phyloP scores from a whole-genome alignment of 2,888 invertebrate species.

The Drosophila barbarae region DNA sequence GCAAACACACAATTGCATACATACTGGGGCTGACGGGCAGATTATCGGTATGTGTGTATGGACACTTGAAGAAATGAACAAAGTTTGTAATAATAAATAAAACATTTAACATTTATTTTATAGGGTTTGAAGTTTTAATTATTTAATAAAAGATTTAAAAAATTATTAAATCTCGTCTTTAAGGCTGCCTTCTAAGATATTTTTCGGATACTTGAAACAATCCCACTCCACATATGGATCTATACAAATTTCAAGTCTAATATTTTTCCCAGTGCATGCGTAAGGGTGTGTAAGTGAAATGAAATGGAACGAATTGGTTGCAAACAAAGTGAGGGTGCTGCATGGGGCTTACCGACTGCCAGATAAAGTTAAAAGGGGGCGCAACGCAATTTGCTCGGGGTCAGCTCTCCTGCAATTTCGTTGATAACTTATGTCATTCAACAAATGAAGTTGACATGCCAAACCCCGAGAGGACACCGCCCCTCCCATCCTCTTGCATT shows the following conservation, averaged over 20 bases:
- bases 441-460: slow-evolving; percentile 72
- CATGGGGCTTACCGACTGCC: slow-evolving; percentile 57
- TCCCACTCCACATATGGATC: too few relatives aligned
- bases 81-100: not conserved
- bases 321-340: slow-evolving; percentile 31
- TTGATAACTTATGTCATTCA: slow-evolving; percentile 72
- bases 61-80: not conserved
- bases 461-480: not conserved
- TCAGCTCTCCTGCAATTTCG: slow-evolving; percentile 69
- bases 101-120: not conserved
- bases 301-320: slow-evolving; percentile 66
- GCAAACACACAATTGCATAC: slow-evolving; percentile 42
- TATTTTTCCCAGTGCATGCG: slow-evolving; percentile 11
- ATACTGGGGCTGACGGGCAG: slow-evolving; percentile 51
- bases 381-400: slow-evolving; percentile 71
- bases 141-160: too few relatives aligned
- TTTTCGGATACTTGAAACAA: too few relatives aligned
- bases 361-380: slow-evolving; percentile 63
- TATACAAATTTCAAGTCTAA: not conserved
- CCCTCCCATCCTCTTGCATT: slow-evolving; percentile 37
- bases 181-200: too few relatives aligned
- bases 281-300: slow-evolving; percentile 60
- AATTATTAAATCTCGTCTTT: too few relatives aligned
- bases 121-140: too few relatives aligned
- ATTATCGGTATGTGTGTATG: slow-evolving; percentile 56